Evolutionary conservation across 2,113 vertebrate genomes (phyloP).

Genomic region (Vicugna pacos): DNA sequence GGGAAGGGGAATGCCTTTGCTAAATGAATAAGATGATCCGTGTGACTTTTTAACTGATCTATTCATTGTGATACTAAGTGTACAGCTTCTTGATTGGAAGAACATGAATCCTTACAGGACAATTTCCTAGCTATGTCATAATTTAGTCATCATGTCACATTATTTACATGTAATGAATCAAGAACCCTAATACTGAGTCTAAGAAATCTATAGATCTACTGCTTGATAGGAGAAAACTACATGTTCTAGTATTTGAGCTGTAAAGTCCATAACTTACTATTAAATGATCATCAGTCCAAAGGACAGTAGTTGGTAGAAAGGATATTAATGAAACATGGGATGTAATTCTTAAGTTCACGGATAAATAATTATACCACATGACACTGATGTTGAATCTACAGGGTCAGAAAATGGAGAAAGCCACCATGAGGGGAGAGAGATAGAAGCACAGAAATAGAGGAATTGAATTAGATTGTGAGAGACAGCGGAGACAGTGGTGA

Average conservation of each 20-base stretch:
- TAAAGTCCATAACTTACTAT: neutral
- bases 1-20: neutral
- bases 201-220: conserved; percentile 37
- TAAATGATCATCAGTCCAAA: neutral
- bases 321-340: neutral
- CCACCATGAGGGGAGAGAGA: neutral
- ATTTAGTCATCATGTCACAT: neutral
- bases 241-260: neutral
- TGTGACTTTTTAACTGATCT: neutral
- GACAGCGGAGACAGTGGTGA: neutral
- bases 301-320: neutral
- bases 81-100: neutral
- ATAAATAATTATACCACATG: neutral
- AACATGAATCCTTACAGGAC: neutral
- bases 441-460: neutral
- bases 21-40: neutral
- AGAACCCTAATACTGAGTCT: neutral
- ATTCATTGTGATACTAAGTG: neutral
- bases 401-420: neutral
- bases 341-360: neutral
- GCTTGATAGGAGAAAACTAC: conserved; percentile 22
- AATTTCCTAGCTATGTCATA: neutral
- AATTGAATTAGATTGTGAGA: neutral
- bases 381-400: neutral
- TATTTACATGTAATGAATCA: conserved; percentile 41